Conservation (phyloP, 2,113 vertebrate genomes). For the Xiphorhynchus elegans region DNA sequence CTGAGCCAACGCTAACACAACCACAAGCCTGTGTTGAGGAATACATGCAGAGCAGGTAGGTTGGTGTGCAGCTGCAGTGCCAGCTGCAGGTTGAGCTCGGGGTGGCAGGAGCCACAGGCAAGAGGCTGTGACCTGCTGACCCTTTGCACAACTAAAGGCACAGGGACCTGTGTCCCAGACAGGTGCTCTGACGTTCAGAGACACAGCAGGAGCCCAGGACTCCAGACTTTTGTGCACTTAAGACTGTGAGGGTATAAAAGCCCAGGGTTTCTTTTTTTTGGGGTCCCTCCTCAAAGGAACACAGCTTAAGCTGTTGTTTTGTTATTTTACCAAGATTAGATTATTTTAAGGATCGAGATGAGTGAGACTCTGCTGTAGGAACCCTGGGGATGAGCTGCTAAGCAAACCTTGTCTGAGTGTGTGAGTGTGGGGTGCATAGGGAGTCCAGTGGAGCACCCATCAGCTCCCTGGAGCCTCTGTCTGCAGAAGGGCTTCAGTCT, state of each 20-base stretch:
- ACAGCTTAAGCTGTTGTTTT: not conserved
- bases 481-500: not conserved
- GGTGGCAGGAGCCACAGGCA: not conserved
- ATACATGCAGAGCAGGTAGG: not conserved
- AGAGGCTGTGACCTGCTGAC: not conserved
- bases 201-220: not conserved
- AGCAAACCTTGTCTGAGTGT: not conserved
- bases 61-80: not conserved
- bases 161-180: not conserved
- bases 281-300: not conserved
- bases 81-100: not conserved
- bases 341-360: not conserved
- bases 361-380: not conserved
- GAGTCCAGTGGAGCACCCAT: not conserved
- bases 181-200: rapidly evolving
- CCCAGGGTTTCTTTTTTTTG: not conserved
- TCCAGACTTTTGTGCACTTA: not conserved
- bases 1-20: not conserved
- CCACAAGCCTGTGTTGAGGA: not conserved
- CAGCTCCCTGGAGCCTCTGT: not conserved
- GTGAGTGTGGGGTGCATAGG: not conserved
- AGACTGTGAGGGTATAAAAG: not conserved
- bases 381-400: rapidly evolving
- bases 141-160: rapidly evolving
- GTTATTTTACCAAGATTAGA: not conserved